Evolutionary conservation across 2,888 invertebrate genomes (phyloP).

Genomic region (Clostera curtula): DNA sequence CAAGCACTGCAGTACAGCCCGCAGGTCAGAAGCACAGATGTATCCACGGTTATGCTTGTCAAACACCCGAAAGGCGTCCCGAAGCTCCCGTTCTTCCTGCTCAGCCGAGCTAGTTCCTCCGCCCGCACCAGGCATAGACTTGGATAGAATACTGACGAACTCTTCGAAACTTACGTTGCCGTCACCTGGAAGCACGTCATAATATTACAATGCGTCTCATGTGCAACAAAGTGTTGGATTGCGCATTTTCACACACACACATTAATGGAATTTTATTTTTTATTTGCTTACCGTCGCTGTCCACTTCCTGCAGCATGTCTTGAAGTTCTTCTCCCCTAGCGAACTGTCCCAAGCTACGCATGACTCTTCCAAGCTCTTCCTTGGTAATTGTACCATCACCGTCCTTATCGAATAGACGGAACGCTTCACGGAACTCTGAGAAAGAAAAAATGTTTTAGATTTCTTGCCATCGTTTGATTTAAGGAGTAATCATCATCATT

Average conservation of each 20-base stretch:
- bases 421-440: slow-evolving; percentile 88
- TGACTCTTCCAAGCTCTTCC: slow-evolving; percentile 88
- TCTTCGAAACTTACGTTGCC: slow-evolving; percentile 93
- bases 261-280: too few relatives aligned
- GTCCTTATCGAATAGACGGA: slow-evolving; percentile 90
- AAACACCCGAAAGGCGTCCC: slow-evolving; percentile 92
- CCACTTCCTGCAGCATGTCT: slow-evolving; percentile 89
- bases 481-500: too few relatives aligned
- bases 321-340: slow-evolving; percentile 89
- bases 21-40: slow-evolving; percentile 90
- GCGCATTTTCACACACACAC: too few relatives aligned
- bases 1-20: slow-evolving; percentile 90
- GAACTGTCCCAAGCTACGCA: slow-evolving; percentile 90
- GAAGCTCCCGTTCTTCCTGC: slow-evolving; percentile 86
- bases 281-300: slow-evolving; percentile 79
- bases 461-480: too few relatives aligned
- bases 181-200: slow-evolving; percentile 75
- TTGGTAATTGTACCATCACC: slow-evolving; percentile 92
- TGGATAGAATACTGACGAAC: slow-evolving; percentile 88
- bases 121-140: slow-evolving; percentile 80
- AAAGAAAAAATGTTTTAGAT: slow-evolving; percentile 12
- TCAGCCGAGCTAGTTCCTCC: slow-evolving; percentile 78
- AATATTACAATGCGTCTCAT: background rate
- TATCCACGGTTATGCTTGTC: slow-evolving; percentile 95
- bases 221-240: too few relatives aligned